Percentiles rank a stretch among this genome's conserved stretches.
These are phyloP conservation scores for Aleadryas rufinucha DNA, from an alignment of 2,113 vertebrate genomes.

Conservation along the genomic window DNA sequence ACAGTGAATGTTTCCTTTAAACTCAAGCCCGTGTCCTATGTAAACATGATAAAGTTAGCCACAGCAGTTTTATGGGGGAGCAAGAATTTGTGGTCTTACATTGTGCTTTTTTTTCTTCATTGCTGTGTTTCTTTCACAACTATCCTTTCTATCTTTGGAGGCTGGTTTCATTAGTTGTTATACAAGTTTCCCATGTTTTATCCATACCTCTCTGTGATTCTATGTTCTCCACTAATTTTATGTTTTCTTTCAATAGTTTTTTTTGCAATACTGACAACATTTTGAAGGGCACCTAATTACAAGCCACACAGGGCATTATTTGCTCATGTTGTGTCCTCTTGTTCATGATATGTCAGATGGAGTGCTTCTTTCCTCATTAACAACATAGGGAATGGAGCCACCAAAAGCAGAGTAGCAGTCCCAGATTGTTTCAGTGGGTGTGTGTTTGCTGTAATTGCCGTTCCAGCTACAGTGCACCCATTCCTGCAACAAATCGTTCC, in stretches of 20 bases:
- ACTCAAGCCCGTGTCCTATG: not conserved
- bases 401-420: not conserved
- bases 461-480: not conserved
- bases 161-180: not conserved
- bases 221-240: not conserved
- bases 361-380: not conserved
- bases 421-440: not conserved
- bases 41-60: constrained; percentile 42
- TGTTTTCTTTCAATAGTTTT: not conserved
- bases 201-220: not conserved
- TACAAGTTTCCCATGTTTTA: not conserved
- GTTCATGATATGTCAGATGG: not conserved
- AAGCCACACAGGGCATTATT: not conserved
- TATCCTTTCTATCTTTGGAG: not conserved
- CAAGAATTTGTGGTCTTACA: not conserved
- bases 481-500: not conserved
- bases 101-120: not conserved
- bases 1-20: constrained; percentile 9
- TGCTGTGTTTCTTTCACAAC: not conserved
- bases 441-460: not conserved
- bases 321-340: not conserved
- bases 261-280: not conserved
- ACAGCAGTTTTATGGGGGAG: not conserved
- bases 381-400: not conserved
- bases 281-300: not conserved